Evolutionary conservation across 2,888 invertebrate genomes (phyloP), one percentile per base, ranked within the genome.

Genomic region (Torymus aiolomorphi): DNA sequence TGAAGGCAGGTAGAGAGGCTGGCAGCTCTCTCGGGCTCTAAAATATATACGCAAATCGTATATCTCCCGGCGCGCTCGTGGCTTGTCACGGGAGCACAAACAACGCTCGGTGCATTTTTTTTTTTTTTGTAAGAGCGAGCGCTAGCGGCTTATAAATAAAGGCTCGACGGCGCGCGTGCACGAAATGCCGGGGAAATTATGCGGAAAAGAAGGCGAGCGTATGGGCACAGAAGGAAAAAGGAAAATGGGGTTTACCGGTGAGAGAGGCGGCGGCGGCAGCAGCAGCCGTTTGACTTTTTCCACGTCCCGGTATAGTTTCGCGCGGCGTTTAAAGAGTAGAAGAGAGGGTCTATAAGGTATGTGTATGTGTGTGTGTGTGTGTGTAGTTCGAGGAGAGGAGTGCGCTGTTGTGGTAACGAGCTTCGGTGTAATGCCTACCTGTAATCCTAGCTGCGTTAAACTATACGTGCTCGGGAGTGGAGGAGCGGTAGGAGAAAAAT

Each of bases 41-140:
- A 69, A 71, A 18, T 57, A 57, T 65, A 57, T 67, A 80, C 56
- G 80, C 76, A 76, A 80, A 80, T 80, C 72, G 76, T 72, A 80
- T 69, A 76, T 80, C 76, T 76, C 52, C 10, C 31, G 31, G 31
- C 31, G 31, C 31, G 31, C 59, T 49, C 42, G 54, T 16, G 52
- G 56, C 65, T 65, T 71, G 72, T 66, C 72, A 31, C 63, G 42
- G 66, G 20, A 65, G 42, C 65, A 31, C 31, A 57, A 24, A 54
- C 18, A 16, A 18, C 57, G 14, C 14, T 11, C 18, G 20, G 20
- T 12, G 66, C 16, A 20, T 8, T 4, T 8, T 0, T 65, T 73
- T 73, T 75, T 67, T 52, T 59, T 67, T 2, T 8, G 18, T 1
- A 31, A 8, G 31, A 5, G 8, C 31, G 31, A 31, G 31, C 20